Percentiles rank a stretch among this genome's conserved stretches.
Conservation (phyloP, 2,888 invertebrate species). For the Pyrrhosoma nymphula region DNA sequence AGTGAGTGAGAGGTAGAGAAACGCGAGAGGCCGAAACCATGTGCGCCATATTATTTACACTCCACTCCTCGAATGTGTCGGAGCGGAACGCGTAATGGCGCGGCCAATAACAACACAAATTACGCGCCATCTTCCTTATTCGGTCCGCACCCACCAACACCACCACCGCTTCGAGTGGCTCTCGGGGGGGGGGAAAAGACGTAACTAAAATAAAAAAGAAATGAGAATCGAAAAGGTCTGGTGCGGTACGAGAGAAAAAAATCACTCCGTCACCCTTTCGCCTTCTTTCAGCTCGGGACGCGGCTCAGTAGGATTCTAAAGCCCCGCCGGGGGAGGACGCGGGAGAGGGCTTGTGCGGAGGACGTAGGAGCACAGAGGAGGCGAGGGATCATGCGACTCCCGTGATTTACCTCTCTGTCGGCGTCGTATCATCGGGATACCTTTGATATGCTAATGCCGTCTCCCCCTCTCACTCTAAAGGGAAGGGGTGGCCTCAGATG, state of each 20-base stretch:
- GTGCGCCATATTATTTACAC: background rate
- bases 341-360: background rate
- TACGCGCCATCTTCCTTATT: slow-evolving; percentile 29
- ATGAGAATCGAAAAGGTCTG: background rate
- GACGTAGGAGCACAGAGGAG: background rate
- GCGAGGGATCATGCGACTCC: slow-evolving; percentile 52
- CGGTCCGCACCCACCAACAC: background rate
- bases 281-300: background rate
- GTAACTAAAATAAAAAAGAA: background rate
- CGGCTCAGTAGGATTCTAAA: background rate
- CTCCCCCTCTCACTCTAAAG: background rate
- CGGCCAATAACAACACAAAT: slow-evolving; percentile 61
- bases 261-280: background rate
- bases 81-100: slow-evolving; percentile 49
- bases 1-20: background rate
- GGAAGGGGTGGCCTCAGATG: too few relatives aligned
- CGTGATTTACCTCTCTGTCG: slow-evolving; percentile 66
- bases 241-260: slow-evolving; percentile 1
- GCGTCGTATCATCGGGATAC: slow-evolving; percentile 55
- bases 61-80: background rate
- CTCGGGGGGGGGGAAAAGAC: background rate
- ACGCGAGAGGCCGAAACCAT: background rate
- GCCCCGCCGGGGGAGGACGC: background rate
- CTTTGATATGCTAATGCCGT: slow-evolving; percentile 63
- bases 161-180: background rate